These are phyloP conservation scores for Drosophila nigricruria DNA, from an alignment of 2,888 invertebrate species.

Conservation along the genomic window DNA sequence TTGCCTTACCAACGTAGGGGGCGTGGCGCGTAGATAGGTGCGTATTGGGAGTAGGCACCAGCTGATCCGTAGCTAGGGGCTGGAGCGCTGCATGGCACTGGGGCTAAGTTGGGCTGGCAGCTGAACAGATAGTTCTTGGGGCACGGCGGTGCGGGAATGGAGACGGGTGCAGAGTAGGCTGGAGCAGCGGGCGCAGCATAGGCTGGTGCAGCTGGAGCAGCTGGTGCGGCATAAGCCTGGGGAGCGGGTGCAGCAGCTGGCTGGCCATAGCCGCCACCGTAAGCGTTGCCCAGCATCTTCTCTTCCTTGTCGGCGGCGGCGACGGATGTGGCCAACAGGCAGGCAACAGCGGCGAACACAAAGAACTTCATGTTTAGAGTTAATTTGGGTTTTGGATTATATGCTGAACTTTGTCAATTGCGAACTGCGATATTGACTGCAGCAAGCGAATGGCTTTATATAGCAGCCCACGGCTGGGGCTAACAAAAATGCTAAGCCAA, in stretches of 20 bases:
- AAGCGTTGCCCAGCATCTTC: conserved; percentile 69
- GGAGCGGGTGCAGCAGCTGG: conserved; percentile 50
- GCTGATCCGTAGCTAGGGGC: conserved; percentile 71
- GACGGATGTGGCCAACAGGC: conserved; percentile 54
- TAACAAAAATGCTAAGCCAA: conserved; percentile 57
- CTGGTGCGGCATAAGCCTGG: conserved; percentile 49
- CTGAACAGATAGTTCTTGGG: conserved; percentile 82
- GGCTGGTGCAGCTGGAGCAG: conserved; percentile 50
- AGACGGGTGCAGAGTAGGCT: conserved; percentile 50
- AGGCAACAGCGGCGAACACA: conserved; percentile 51
- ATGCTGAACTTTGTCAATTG: conserved; percentile 39
- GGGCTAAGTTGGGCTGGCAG: conserved; percentile 78
- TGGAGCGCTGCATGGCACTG: conserved; percentile 78
- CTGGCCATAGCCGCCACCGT: conserved; percentile 65
- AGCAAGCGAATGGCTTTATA: conserved; percentile 51
- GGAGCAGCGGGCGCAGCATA: conserved; percentile 56
- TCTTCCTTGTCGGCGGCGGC: conserved; percentile 60
- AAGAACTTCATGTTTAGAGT: conserved; percentile 61
- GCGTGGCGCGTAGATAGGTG: conserved; percentile 70
- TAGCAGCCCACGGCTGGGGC: conserved; percentile 60
- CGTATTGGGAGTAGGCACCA: conserved; percentile 81
- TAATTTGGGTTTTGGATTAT: conserved; percentile 1
- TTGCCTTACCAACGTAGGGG: conserved; percentile 48
- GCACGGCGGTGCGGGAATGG: conserved; percentile 75
- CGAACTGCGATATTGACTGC: conserved; percentile 60